Percentiles rank a stretch among this genome's conserved stretches.
Conservation (phyloP, 2,888 invertebrate genomes). For the Leucophora obtusa region DNA sequence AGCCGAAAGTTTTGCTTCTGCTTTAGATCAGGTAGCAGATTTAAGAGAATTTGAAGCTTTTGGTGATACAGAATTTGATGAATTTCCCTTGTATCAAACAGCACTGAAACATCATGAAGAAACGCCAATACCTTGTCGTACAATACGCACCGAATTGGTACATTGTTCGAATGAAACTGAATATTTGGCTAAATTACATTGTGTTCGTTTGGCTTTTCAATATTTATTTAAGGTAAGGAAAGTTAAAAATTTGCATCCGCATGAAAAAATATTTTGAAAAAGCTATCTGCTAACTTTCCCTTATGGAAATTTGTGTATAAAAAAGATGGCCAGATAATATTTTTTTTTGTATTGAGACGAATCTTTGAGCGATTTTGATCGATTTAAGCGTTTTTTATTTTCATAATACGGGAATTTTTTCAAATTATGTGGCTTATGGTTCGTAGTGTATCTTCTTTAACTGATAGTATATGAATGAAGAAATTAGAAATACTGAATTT, state of each 20-base stretch:
- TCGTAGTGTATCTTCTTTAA: too few relatives aligned
- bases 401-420: too few relatives aligned
- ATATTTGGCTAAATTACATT: constrained; percentile 96
- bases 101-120: constrained; percentile 90
- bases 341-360: too few relatives aligned
- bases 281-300: too few relatives aligned
- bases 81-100: constrained; percentile 90
- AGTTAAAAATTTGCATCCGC: too few relatives aligned
- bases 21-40: constrained; percentile 94
- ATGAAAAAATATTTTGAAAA: neutral
- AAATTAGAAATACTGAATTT: too few relatives aligned
- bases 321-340: too few relatives aligned
- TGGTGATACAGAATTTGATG: constrained; percentile 88
- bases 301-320: too few relatives aligned
- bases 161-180: constrained; percentile 94
- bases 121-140: constrained; percentile 80
- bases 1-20: constrained; percentile 97
- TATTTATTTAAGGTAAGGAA: constrained; percentile 83
- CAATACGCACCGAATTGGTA: constrained; percentile 90
- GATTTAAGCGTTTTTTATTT: too few relatives aligned
- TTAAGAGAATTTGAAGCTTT: constrained; percentile 93
- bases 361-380: too few relatives aligned
- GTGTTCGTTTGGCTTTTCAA: constrained; percentile 92
- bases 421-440: too few relatives aligned
- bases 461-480: too few relatives aligned